Base-by-base conservation (phyloP, 2,888 invertebrate species). In the Pseudolycoriella hygida region DNA sequence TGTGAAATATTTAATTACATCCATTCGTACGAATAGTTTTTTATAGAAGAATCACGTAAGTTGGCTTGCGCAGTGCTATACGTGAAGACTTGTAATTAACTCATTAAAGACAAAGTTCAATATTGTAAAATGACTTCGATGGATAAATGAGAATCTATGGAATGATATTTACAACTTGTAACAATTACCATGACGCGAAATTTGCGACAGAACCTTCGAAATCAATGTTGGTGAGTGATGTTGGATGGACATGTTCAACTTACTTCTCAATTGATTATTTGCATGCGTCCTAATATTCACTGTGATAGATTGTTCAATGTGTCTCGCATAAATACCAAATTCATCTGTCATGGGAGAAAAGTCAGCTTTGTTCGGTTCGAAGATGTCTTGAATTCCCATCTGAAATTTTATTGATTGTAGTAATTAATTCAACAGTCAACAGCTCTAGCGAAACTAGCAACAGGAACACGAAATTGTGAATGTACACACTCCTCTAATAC, bases 221-320 rank as follows among this genome's bases (percentile, higher is more conserved):
- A n/a, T n/a, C n/a, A n/a, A n/a, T n/a, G n/a, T n/a, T n/a, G n/a
- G n/a, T n/a, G n/a, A n/a, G n/a, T n/a, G n/a, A n/a, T n/a, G n/a
- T n/a, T n/a, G n/a, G n/a, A n/a, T n/a, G n/a, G n/a, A n/a, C n/a
- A n/a, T n/a, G n/a, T n/a, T n/a, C n/a, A n/a, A n/a, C 19, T 46
- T 40, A 46, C 41, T 2, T 41, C 34, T 64, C 37, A 66, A 51
- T 50, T 65, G 64, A 56, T 65, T 61, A 53, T 61, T 61, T 50
- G 64, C 61, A 60, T 82, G 83, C 60, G 85, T 85, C 56, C 80
- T 74, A 53, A 87, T 84, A 56, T 79, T 80, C 14, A 88, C 81
- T 44, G 83, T 83, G 49, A 88, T 81, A 15, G 80, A 78, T 64
- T 87, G 87, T 61, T 87, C 85, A 53, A 87, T 77, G 61, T 85